Conservation (phyloP, 2,888 invertebrate species). For the Zaprionus bogoriensis region DNA sequence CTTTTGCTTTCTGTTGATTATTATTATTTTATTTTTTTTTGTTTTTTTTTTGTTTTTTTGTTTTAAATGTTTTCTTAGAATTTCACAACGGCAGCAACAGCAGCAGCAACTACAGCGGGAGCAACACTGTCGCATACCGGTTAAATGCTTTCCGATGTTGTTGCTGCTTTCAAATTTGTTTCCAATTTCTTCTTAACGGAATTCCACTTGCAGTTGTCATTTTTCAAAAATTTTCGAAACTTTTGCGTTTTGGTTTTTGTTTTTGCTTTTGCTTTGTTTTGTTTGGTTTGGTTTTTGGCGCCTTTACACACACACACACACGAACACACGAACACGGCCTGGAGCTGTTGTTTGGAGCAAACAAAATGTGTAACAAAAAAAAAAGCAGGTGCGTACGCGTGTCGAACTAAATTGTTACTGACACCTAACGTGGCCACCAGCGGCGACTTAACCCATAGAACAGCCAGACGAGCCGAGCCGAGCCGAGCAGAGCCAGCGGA, state of each 20-base stretch:
- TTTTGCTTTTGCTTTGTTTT: neutral
- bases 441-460: slow-evolving; percentile 71
- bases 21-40: slow-evolving; percentile 18
- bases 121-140: neutral
- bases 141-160: neutral
- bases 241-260: neutral
- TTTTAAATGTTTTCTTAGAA: neutral
- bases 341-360: slow-evolving; percentile 16
- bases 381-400: slow-evolving; percentile 77
- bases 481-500: slow-evolving; percentile 46
- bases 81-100: neutral
- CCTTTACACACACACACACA: neutral
- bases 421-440: slow-evolving; percentile 79
- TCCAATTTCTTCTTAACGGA: neutral
- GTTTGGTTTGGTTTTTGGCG: neutral
- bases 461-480: slow-evolving; percentile 31
- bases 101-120: neutral
- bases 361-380: slow-evolving; percentile 48
- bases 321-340: slow-evolving; percentile 13
- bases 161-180: neutral
- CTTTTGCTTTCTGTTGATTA: neutral
- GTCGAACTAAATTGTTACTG: slow-evolving; percentile 82
- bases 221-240: neutral
- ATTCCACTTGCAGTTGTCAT: neutral
- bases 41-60: neutral